Evolutionary conservation across 2,113 vertebrate genomes (phyloP).

Genomic region (Manacus vitellinus): DNA sequence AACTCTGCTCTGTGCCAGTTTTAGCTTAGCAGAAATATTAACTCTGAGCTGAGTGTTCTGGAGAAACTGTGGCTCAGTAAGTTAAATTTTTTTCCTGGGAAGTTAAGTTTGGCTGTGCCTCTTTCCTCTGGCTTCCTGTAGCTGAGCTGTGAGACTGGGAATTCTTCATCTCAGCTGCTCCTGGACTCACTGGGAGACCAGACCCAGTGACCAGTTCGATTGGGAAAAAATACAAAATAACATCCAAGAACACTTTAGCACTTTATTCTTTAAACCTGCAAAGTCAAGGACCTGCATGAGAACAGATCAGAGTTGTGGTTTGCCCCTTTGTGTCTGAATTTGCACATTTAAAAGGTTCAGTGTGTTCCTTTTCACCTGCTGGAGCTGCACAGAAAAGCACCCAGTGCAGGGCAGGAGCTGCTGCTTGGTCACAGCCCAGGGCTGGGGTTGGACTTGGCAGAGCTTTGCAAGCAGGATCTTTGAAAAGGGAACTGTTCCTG

Average conservation of each 20-base stretch:
- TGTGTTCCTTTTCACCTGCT: fast-evolving
- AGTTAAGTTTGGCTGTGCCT: not conserved
- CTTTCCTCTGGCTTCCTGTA: not conserved
- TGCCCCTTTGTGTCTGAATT: not conserved
- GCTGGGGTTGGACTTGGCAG: not conserved
- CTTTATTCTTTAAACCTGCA: not conserved
- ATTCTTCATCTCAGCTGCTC: not conserved
- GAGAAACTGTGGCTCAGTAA: not conserved
- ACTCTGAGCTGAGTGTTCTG: not conserved
- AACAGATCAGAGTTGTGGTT: not conserved
- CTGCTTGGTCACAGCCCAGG: fast-evolving
- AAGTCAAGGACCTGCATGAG: not conserved
- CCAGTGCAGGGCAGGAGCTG: not conserved
- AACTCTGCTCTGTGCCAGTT: fast-evolving
- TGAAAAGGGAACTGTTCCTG: not conserved
- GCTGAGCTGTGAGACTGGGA: not conserved
- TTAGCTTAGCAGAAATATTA: not conserved
- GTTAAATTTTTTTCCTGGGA: not conserved
- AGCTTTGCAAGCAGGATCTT: not conserved
- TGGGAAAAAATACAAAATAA: fast-evolving
- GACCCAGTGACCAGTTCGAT: fast-evolving
- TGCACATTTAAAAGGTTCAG: fast-evolving
- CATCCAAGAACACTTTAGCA: fast-evolving
- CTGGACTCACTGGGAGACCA: not conserved
- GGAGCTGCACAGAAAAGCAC: not conserved